phyloP scores from a whole-genome alignment of 2,888 invertebrate genomes.

The Drosophila diplacantha region DNA sequence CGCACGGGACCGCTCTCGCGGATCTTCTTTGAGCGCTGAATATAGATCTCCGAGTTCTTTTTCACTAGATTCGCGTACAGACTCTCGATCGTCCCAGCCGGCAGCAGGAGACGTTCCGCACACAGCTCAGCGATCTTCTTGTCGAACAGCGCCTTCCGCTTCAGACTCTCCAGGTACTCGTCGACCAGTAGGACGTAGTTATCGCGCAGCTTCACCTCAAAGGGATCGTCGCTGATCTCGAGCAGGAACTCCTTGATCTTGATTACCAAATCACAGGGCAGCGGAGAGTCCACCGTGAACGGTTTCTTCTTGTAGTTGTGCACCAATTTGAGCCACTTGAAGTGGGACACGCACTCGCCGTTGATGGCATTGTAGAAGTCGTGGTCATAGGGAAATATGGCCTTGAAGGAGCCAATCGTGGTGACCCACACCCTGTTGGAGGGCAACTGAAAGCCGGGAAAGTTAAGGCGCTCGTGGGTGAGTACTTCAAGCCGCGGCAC shows the following conservation, averaged over 20 bases:
- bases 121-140: slow-evolving; percentile 90
- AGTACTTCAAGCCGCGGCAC: slow-evolving; percentile 82
- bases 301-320: slow-evolving; percentile 85
- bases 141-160: slow-evolving; percentile 91
- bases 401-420: slow-evolving; percentile 76
- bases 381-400: slow-evolving; percentile 91
- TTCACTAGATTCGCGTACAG: slow-evolving; percentile 90
- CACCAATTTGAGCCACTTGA: slow-evolving; percentile 95
- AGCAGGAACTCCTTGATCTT: slow-evolving; percentile 92
- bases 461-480: slow-evolving; percentile 85
- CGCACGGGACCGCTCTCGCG: slow-evolving; percentile 81
- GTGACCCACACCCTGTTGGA: slow-evolving; percentile 84
- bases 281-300: slow-evolving; percentile 83
- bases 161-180: slow-evolving; percentile 95
- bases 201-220: slow-evolving; percentile 96
- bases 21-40: slow-evolving; percentile 88
- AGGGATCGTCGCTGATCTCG: slow-evolving; percentile 98
- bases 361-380: slow-evolving; percentile 92
- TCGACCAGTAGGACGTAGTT: slow-evolving; percentile 97
- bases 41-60: slow-evolving; percentile 97
- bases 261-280: slow-evolving; percentile 93
- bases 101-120: slow-evolving; percentile 87
- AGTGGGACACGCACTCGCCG: slow-evolving; percentile 91
- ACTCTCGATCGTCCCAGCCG: slow-evolving; percentile 92
- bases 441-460: slow-evolving; percentile 83